Conservation (phyloP, 2,113 vertebrate genomes). For the Ceuthmochares aereus region DNA sequence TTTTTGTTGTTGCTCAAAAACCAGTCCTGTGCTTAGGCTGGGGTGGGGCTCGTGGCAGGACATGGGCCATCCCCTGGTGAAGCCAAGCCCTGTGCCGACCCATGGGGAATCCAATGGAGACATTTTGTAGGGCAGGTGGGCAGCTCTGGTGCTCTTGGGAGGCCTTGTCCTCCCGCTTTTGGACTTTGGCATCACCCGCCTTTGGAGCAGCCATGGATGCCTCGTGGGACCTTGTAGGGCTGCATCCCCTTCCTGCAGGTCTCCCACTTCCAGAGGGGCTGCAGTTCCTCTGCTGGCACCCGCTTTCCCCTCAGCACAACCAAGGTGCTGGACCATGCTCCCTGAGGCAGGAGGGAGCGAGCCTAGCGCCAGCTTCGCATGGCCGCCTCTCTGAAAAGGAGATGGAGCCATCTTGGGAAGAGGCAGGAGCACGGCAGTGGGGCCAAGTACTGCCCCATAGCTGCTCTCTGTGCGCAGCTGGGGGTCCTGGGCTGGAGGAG, state of each 20-base stretch:
- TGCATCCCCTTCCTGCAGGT: accelerated
- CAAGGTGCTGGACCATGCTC: background rate
- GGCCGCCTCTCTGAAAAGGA: slow-evolving; percentile 4
- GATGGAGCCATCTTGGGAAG: slow-evolving; percentile 55
- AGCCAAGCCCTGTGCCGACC: background rate
- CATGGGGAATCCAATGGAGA: background rate
- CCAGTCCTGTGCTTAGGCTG: background rate
- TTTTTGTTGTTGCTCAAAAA: background rate
- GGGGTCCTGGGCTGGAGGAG: background rate
- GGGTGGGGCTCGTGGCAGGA: background rate
- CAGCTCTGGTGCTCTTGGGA: background rate
- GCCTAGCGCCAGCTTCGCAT: background rate
- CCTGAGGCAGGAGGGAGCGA: accelerated
- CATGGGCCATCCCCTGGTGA: accelerated
- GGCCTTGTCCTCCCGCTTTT: accelerated
- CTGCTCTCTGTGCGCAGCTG: accelerated
- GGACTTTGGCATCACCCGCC: accelerated
- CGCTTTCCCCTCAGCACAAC: accelerated
- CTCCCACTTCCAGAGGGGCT: background rate
- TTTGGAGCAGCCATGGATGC: accelerated
- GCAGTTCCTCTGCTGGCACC: background rate
- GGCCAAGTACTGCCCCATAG: background rate
- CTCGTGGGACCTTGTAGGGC: background rate
- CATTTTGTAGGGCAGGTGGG: background rate
- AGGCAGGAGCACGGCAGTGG: background rate